A percentile compares a stretch with the other conserved stretches of the same genome.
These are phyloP conservation scores for Caenorhabditis tropicalis DNA, from an alignment of 1,140 invertebrate genomes.

Conservation along the genomic window DNA sequence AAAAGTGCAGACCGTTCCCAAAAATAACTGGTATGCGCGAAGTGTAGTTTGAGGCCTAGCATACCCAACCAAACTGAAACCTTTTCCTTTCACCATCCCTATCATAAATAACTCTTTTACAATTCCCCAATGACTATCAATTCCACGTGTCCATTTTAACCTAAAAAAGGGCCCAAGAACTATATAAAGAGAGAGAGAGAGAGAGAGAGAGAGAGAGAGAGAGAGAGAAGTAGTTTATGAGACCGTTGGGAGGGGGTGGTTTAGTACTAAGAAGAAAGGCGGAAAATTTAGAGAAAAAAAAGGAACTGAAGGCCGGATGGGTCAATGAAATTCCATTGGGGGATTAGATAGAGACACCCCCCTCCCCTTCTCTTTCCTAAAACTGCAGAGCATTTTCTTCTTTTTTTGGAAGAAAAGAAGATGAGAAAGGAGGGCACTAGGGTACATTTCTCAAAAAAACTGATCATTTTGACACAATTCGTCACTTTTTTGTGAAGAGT, in stretches of 20 bases:
- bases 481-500: neutral
- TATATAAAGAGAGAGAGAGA: neutral
- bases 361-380: too few species aligned
- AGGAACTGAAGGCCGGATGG: neutral
- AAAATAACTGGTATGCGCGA: too few species aligned
- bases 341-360: neutral
- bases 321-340: constrained; percentile 42
- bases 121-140: too few species aligned
- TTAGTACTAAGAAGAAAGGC: neutral
- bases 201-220: too few species aligned
- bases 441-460: neutral
- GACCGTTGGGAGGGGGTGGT: neutral
- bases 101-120: too few species aligned
- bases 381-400: too few species aligned
- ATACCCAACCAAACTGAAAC: too few species aligned
- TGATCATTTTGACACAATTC: neutral
- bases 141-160: neutral
- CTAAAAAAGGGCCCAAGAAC: neutral
- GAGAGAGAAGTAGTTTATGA: neutral
- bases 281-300: neutral
- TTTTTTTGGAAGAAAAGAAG: neutral
- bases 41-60: too few species aligned
- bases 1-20: too few species aligned
- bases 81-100: too few species aligned
- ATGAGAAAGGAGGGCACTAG: neutral